Base-by-base conservation (phyloP, 1,140 invertebrate genomes). In the Oryctes rhinoceros region DNA sequence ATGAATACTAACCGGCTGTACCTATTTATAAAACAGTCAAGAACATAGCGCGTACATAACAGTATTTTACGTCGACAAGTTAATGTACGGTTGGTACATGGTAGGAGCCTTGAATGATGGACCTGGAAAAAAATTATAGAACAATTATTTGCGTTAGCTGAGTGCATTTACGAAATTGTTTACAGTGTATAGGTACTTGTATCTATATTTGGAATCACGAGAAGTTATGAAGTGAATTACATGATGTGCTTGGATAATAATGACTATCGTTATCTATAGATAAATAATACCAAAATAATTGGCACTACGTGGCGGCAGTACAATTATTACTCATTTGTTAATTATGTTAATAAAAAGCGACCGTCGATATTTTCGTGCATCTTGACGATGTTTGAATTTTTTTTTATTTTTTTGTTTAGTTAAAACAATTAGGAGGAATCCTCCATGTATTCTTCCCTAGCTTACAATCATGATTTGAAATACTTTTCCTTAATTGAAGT, bases 101-200 rank as follows among this genome's bases (percentile, higher is more conserved):
- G 20, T 71, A 24, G 65, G 35, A 71, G 35, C 65, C 65, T 71
- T 71, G 65, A 71, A 71, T 71, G 65, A 71, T 71, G 65, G 65
- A 71, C 65, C 65, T 71, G 65, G 65, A 67, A 71, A 71, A 71
- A 71, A 71, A 71, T 71, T 71, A 71, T 71, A 37, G 65, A 71
- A 37, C 65, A 71, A 71, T 71, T 71, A 71, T 71, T 71, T 71
- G 65, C 65, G 65, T 71, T 71, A 71, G 65, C 65, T 30, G 20
- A 30, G 35, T 71, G 65, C 65, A 37, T 71, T 71, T 71, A 71
- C 65, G 65, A 71, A 71, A 71, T 71, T 37, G 65, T 71, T 71
- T 71, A 24, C 65, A 37, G 24, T 71, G 4, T 71, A 67, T 71
- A 59, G 53, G 53, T 18, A n/a, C 53, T 15, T n/a, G 53, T 59